Percentiles rank a stretch among this genome's conserved stretches.
phyloP scores from a whole-genome alignment of 2,888 invertebrate species.

The Anarsia innoxiella region DNA sequence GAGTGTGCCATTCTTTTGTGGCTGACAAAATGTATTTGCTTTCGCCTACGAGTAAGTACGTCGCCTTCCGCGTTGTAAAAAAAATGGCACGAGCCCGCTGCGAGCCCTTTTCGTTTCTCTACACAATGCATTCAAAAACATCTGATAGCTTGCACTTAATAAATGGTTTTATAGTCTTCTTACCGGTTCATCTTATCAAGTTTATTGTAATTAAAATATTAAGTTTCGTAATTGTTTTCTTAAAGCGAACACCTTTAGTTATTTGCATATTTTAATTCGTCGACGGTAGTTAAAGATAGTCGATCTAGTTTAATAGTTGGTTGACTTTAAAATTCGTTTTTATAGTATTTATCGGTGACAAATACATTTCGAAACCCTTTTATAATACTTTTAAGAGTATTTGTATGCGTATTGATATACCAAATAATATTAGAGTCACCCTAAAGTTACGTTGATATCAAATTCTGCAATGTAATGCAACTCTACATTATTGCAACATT shows the following conservation, averaged over 20 bases:
- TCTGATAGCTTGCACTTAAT: constrained; percentile 10
- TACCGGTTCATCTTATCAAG: constrained; percentile 6
- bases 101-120: constrained; percentile 33
- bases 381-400: no score
- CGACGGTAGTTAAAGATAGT: no score
- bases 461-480: no score
- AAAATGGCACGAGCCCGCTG: constrained; percentile 62
- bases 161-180: constrained; percentile 9
- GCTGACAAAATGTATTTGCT: constrained; percentile 59
- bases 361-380: no score
- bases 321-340: no score
- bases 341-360: no score
- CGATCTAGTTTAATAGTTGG: no score
- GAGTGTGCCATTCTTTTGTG: constrained; percentile 65
- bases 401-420: no score
- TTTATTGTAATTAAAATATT: constrained; percentile 21
- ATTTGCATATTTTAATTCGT: constrained; percentile 7
- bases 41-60: constrained; percentile 46
- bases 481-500: no score
- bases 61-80: constrained; percentile 58
- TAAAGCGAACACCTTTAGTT: constrained; percentile 25
- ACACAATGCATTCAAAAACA: constrained; percentile 13
- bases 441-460: no score
- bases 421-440: no score
- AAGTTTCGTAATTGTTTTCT: constrained; percentile 24